Base-by-base conservation (phyloP, 1,140 invertebrate species). In the Drosophila littoralis region DNA sequence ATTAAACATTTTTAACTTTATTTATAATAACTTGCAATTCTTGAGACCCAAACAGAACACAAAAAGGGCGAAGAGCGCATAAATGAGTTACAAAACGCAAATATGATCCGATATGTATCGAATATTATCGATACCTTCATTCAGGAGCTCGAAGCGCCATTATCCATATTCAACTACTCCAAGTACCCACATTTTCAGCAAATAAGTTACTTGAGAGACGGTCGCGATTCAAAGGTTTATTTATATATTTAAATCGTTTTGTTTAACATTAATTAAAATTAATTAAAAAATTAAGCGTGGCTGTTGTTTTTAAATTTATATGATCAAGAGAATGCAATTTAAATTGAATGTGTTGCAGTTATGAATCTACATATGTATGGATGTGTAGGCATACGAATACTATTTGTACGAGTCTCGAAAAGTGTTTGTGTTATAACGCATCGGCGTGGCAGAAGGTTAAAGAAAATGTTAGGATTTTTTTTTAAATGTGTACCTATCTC, bases 271-370 rank as follows among this genome's bases (percentile, higher is more conserved):
- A 88, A 88, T 88, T 86, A 86, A 83, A 86, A 86, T 79, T 86
- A 86, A 79, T 86, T 82, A 83, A 88, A 75, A 86, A 88, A 86
- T 79, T 88, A 86, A 86, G 84, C 83, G 83, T 86, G 83, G 79
- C 83, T 88, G 84, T 85, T 82, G 79, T 75, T 83, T 83, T 86
- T 70, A 77, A 68, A 77, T 88, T 86, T 72, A 74, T 88, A 88
- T 88, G 83, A 86, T 86, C 84, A 88, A 86, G 61, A 86, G 77
- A 88, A 86, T 86, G 83, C 84, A 60, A 77, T 74, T 79, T 69
- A 64, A 81, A 86, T 88, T 82, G 83, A 86, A 86, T 86, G 82
- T 79, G 76, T 63, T 77, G 60, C 69, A 54, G n/a, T 77, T 66
- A 74, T 61, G 59, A 73, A 74, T 77, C 69, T 79, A 74, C 46